These are phyloP conservation scores for Apantesis nais DNA, from an alignment of 2,888 invertebrate genomes.

Conservation along the genomic window DNA sequence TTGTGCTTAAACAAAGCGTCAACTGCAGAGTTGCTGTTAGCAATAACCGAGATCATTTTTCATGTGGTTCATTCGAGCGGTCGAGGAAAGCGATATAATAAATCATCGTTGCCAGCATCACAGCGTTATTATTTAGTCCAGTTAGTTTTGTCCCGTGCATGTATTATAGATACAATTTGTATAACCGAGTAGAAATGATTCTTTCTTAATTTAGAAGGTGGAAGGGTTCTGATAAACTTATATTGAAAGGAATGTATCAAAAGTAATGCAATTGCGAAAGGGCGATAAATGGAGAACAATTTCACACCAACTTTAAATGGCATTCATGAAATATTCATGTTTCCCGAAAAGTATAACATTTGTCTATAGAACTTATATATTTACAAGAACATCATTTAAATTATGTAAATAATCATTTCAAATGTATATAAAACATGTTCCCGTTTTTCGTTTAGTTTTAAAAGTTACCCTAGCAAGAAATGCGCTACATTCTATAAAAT, in stretches of 20 bases:
- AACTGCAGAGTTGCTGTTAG: conserved; percentile 82
- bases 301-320: background rate
- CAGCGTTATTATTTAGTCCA: conserved; percentile 82
- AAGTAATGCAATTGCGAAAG: background rate
- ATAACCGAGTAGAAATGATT: conserved; percentile 43
- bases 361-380: background rate
- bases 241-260: conserved; percentile 36
- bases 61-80: conserved; percentile 84
- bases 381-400: conserved; percentile 16
- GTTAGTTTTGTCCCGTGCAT: conserved; percentile 76
- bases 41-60: conserved; percentile 85
- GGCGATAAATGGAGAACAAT: background rate
- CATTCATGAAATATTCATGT: background rate
- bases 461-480: conserved; percentile 19
- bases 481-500: conserved; percentile 36
- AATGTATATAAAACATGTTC: conserved; percentile 11
- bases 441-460: conserved; percentile 17
- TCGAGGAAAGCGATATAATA: conserved; percentile 83
- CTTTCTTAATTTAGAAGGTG: conserved; percentile 11
- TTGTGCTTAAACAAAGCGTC: conserved; percentile 85
- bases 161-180: conserved; percentile 54
- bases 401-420: background rate
- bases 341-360: background rate
- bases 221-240: conserved; percentile 23
- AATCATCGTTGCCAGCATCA: conserved; percentile 84